These are phyloP conservation scores for Yponomeuta malinellus DNA, from an alignment of 2,888 invertebrate species.

Conservation along the genomic window DNA sequence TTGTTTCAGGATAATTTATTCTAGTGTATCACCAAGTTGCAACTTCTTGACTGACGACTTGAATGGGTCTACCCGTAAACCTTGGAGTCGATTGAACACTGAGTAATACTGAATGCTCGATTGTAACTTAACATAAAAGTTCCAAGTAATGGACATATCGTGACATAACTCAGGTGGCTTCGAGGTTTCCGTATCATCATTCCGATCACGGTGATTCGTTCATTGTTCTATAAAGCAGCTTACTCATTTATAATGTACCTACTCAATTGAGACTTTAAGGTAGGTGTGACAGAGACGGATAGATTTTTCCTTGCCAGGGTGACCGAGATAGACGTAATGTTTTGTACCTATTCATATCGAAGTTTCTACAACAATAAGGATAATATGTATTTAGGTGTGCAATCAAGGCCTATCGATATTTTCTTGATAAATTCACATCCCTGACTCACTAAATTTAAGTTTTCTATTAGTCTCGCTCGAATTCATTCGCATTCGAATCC, in stretches of 20 bases:
- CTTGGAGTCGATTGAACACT: neutral
- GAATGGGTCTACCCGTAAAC: neutral
- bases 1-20: no score
- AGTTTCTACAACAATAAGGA: no score
- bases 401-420: neutral
- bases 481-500: neutral
- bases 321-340: no score
- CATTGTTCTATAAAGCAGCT: conserved; percentile 34
- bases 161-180: neutral
- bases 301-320: no score
- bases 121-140: neutral
- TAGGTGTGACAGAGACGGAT: neutral
- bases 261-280: conserved; percentile 7
- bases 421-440: conserved; percentile 23
- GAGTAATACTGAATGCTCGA: neutral
- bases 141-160: neutral
- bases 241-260: conserved; percentile 18
- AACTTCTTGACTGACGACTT: neutral
- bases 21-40: no score
- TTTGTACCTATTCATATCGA: no score
- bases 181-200: conserved; percentile 36
- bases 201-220: conserved; percentile 44
- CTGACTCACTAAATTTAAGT: conserved; percentile 46
- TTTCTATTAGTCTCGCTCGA: conserved; percentile 21
- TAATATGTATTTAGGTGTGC: no score